Evolutionary conservation across 2,113 vertebrate genomes (phyloP), one percentile per base, ranked within the genome.

Genomic region (Centropus unirufus): DNA sequence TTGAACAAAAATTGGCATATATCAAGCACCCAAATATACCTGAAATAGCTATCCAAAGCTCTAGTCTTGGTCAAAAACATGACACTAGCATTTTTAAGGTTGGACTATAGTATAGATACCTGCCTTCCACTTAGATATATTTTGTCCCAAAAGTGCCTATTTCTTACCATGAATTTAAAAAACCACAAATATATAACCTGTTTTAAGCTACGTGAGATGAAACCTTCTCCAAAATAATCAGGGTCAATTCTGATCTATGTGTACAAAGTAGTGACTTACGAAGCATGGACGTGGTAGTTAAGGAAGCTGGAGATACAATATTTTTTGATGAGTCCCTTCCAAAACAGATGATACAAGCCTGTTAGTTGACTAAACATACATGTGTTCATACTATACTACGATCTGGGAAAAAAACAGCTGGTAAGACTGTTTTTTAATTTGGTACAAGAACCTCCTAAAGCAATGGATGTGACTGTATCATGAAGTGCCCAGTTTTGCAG

Each of bases 141-240:
- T 82, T 89, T 63, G 14, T 84, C 30, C 55, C 77, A 52, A 62
- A 92, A 58, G 44, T 77, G 3, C 7, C 70, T 81, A 13, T 67
- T 81, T 75, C 19, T 70, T 51, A 39, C 4, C 7, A 69, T 30
- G 62, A 62, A 8, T 54, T 76, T 40, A 15, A 61, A 81, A 44
- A 61, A 27, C 0, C 6, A 36, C 11, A 12, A 5, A 2, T 47
- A 47, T 9, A 13, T 11, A 69, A 29, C 7, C 12, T 2, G 5
- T 61, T 83, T 66, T 46, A 30, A 44, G 8, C 40, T 69, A 19
- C 4, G 6, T 52, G 51, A 87, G 42, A 74, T 3, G 3, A 81
- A 83, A 58, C 0, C 11, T 54, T 40, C 44, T 80, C 5, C 0
- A n/a, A 83, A 89, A 54, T 74, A 17, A 9, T 18, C 29, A 14